Evolutionary conservation across 2,888 invertebrate genomes (phyloP).

Genomic region (Protodeltote pygarga): DNA sequence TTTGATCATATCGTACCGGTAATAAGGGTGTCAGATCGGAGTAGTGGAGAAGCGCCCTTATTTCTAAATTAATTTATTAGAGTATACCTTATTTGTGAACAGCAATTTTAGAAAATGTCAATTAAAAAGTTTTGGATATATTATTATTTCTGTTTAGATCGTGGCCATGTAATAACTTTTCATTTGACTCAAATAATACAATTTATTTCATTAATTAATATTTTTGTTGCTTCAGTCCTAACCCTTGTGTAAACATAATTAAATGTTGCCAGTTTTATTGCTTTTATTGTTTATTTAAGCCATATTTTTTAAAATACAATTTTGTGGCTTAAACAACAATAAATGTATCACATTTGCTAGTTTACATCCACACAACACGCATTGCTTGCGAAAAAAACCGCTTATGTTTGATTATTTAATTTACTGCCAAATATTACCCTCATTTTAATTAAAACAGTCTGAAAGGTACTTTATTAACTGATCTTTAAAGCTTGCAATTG

Average conservation of each 20-base stretch:
- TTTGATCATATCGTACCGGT: no score
- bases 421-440: constrained; percentile 24
- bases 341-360: constrained; percentile 49
- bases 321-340: constrained; percentile 19
- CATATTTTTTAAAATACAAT: background rate
- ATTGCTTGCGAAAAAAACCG: constrained; percentile 39
- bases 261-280: constrained; percentile 12
- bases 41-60: no score
- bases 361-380: constrained; percentile 60
- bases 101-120: no score
- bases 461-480: constrained; percentile 38
- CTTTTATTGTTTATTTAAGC: constrained; percentile 25
- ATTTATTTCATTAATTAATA: constrained; percentile 19
- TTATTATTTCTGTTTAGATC: constrained; percentile 4
- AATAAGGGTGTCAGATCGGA: no score
- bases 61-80: no score
- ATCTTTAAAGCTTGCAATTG: background rate
- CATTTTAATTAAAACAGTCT: constrained; percentile 23
- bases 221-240: constrained; percentile 32
- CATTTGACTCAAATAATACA: constrained; percentile 5
- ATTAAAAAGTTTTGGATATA: background rate
- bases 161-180: constrained; percentile 5
- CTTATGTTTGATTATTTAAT: constrained; percentile 35
- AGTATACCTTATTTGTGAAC: no score
- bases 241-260: constrained; percentile 26